These are phyloP conservation scores for Sesia apiformis DNA, from an alignment of 2,888 invertebrate species.

Conservation along the genomic window DNA sequence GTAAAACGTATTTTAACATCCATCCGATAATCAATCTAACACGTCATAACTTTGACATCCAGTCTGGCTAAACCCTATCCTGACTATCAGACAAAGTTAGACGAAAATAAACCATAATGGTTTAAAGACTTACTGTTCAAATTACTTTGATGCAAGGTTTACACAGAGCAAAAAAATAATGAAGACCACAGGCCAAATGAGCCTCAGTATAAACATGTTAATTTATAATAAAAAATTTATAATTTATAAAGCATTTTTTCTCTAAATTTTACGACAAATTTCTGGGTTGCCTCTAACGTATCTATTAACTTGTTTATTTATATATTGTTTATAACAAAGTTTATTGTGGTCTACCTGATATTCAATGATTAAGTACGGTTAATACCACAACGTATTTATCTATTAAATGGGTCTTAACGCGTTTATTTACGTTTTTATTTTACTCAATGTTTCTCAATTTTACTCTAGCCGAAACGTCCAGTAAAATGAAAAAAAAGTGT, in stretches of 20 bases:
- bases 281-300: slow-evolving; percentile 40
- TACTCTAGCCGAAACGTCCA: no score
- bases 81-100: slow-evolving; percentile 17
- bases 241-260: slow-evolving; percentile 43
- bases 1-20: slow-evolving; percentile 75
- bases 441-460: no score
- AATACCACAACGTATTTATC: no score
- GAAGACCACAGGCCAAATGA: slow-evolving; percentile 58
- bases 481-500: no score
- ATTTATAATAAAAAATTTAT: slow-evolving; percentile 70
- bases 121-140: slow-evolving; percentile 17
- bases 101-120: slow-evolving; percentile 21
- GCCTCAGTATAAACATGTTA: slow-evolving; percentile 69
- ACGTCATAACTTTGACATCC: slow-evolving; percentile 75
- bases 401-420: no score
- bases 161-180: slow-evolving; percentile 44
- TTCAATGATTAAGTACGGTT: no score
- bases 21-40: slow-evolving; percentile 76
- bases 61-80: slow-evolving; percentile 54
- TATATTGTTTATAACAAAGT: slow-evolving; percentile 31
- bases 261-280: slow-evolving; percentile 60
- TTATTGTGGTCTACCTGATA: no score
- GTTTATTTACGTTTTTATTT: no score
- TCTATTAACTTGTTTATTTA: slow-evolving; percentile 37
- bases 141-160: slow-evolving; percentile 15